Conservation (phyloP, 2,888 invertebrate species). For the Melieria omissa region DNA sequence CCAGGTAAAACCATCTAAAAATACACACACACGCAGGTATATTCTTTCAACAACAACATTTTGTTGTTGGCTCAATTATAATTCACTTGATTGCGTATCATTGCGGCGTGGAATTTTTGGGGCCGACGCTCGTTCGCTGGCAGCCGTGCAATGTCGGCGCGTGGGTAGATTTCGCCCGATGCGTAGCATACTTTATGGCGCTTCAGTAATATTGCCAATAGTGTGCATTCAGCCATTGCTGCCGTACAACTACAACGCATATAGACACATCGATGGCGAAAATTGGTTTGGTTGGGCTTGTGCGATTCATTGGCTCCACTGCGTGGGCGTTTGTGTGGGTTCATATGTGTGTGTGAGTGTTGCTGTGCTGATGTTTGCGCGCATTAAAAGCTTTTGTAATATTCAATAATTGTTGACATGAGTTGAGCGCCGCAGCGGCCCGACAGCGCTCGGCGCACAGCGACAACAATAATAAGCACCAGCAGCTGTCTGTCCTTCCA, state of each 20-base stretch:
- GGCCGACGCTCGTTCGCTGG: too few species aligned
- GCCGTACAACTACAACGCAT: too few species aligned
- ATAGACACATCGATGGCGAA: too few species aligned
- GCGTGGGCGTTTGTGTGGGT: not conserved
- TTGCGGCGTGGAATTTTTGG: not conserved
- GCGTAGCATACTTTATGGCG: not conserved
- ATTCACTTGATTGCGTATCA: slow-evolving; percentile 31
- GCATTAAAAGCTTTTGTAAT: slow-evolving; percentile 32
- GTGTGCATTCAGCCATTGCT: not conserved
- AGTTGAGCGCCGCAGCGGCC: slow-evolving; percentile 11
- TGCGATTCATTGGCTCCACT: not conserved
- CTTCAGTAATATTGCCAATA: not conserved
- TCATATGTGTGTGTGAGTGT: not conserved
- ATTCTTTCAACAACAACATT: slow-evolving; percentile 11
- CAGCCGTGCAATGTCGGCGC: not conserved
- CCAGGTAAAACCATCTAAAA: not conserved
- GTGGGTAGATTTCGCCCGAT: not conserved
- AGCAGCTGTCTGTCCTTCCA: not conserved
- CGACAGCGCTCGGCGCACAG: not conserved
- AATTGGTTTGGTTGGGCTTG: not conserved
- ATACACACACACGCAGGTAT: slow-evolving; percentile 19
- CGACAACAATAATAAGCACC: slow-evolving; percentile 18
- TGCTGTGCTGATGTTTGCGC: slow-evolving; percentile 16
- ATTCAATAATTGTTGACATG: slow-evolving; percentile 38
- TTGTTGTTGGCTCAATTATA: slow-evolving; percentile 30